phyloP scores from a whole-genome alignment of 2,797 vertebrate genomes.

The Sebastolobus alascanus region DNA sequence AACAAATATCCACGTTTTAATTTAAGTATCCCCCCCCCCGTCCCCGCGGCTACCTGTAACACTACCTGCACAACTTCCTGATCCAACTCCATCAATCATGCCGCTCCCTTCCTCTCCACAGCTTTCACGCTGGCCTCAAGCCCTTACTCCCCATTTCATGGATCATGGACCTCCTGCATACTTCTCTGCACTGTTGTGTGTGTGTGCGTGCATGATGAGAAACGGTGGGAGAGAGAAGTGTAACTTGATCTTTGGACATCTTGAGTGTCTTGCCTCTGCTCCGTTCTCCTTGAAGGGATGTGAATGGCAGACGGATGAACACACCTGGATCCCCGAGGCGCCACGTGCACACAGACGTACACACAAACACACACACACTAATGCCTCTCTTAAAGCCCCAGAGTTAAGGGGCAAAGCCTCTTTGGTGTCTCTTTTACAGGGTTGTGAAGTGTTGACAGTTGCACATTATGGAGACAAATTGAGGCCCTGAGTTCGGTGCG shows the following conservation, averaged over 20 bases:
- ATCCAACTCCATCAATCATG: conserved; percentile 78
- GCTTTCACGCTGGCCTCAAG: conserved; percentile 65
- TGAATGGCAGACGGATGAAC: conserved; percentile 72
- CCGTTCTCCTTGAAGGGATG: conserved; percentile 68
- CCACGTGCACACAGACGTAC: conserved; percentile 6
- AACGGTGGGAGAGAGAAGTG: conserved; percentile 52
- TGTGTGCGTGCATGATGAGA: conserved; percentile 43
- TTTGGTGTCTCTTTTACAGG: conserved; percentile 59
- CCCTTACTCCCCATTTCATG: conserved; percentile 83
- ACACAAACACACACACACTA: conserved; percentile 39
- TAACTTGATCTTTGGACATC: conserved; percentile 73
- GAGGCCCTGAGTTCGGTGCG: conserved; percentile 41
- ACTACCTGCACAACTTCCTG: conserved; percentile 65
- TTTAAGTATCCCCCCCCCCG: conserved; percentile 6
- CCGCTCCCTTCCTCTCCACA: conserved; percentile 60
- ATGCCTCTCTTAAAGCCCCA: conserved; percentile 46
- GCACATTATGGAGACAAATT: conserved; percentile 75
- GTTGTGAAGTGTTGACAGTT: conserved; percentile 72
- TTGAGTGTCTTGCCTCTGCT: conserved; percentile 59
- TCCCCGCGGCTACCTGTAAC: conserved; percentile 60
- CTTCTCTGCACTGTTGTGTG: conserved; percentile 45
- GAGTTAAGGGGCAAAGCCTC: conserved; percentile 45
- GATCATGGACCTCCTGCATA: conserved; percentile 77
- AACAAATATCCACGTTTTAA: background rate
- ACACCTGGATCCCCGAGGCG: conserved; percentile 71